Evolutionary conservation across 2,888 invertebrate species (phyloP).

Genomic region (Drosophila neoperkinsi): DNA sequence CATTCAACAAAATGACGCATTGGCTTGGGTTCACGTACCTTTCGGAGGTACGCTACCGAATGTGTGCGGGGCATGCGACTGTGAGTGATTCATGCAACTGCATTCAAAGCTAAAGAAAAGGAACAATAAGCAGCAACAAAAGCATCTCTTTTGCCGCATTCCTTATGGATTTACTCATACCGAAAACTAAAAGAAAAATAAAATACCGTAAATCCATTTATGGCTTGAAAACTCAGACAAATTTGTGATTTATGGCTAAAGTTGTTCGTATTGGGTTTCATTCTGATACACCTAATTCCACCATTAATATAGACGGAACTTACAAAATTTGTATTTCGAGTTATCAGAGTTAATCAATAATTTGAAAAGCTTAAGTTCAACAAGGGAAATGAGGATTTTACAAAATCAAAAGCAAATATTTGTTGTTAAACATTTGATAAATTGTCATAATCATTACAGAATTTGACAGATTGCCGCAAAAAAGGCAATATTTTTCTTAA

Average conservation of each 20-base stretch:
- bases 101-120: conserved; percentile 3
- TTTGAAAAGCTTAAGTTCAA: neutral
- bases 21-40: conserved; percentile 43
- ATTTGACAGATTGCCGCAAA: neutral
- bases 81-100: conserved; percentile 46
- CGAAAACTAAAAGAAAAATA: neutral
- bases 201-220: conserved; percentile 12
- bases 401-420: neutral
- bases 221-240: neutral
- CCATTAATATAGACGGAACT: neutral
- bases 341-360: neutral
- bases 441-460: neutral
- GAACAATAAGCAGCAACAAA: conserved; percentile 1
- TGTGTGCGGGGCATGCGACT: conserved; percentile 27
- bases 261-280: neutral
- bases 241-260: conserved; percentile 4
- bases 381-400: neutral
- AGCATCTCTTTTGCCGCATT: conserved; percentile 23
- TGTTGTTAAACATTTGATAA: neutral
- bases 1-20: conserved; percentile 35
- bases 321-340: neutral
- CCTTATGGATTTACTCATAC: conserved; percentile 20
- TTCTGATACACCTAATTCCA: neutral
- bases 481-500: neutral
- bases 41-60: conserved; percentile 37